Conservation (phyloP, 2,888 invertebrate genomes). For the Periphyllus acericola region DNA sequence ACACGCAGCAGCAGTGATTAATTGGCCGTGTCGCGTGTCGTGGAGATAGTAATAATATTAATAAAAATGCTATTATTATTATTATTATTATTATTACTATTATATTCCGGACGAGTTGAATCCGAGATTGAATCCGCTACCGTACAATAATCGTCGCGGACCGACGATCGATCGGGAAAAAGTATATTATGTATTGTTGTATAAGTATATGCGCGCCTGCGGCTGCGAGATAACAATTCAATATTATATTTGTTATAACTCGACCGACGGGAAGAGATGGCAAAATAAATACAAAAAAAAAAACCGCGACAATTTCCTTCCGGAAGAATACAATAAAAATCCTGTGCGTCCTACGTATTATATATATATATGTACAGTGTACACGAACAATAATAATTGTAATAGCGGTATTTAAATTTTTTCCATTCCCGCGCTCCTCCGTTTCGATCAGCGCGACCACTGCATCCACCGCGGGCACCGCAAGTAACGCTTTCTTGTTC, state of each 20-base stretch:
- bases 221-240: neutral
- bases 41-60: neutral
- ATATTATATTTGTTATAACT: neutral
- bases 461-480: neutral
- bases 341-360: neutral
- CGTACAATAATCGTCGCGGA: neutral
- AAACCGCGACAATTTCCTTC: neutral
- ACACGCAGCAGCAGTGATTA: neutral
- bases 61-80: too few species aligned
- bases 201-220: neutral
- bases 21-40: conserved; percentile 52
- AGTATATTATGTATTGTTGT: neutral
- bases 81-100: too few species aligned
- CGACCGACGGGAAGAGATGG: neutral
- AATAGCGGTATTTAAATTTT: neutral
- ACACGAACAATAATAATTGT: conserved; percentile 20
- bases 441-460: neutral
- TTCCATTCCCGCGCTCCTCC: conserved; percentile 10
- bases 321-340: neutral
- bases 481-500: conserved; percentile 56
- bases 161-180: neutral
- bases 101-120: neutral
- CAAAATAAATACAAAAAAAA: neutral
- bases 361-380: too few species aligned
- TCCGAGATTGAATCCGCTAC: too few species aligned